Evolutionary conservation across 2,888 invertebrate species (phyloP), one percentile per base, ranked within the genome.

Genomic region (Cheilosia scutellata): DNA sequence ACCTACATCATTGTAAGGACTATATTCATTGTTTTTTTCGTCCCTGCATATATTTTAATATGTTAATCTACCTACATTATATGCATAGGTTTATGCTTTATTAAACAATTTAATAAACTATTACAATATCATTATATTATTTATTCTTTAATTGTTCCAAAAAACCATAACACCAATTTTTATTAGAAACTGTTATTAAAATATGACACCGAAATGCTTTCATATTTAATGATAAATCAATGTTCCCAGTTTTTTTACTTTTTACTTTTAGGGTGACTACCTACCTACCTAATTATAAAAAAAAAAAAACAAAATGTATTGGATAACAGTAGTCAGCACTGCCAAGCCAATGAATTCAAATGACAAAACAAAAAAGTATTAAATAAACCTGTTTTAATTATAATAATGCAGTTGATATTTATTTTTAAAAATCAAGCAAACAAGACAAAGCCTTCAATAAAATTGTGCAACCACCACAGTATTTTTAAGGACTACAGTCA

Each of bases 251-350:
- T 60, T 76, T 76, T 76, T 68, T 58, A 49, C 20, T 58, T 75
- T 75, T 60, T 76, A 57, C 62, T 37, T 70, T 78, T 62, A 63
- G 70, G 62, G 55, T 63, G 76, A 76, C 33, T 53, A 58, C 11
- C 37, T 37, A 37, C 68, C 33, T 53, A 58, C 11, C 37, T 37
- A 37, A 51, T 75, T 76, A 31, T 49, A 49, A 16, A 66, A 76
- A 66, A 49, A n/a, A 44, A 40, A 16, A 44, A 13, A 16, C 16
- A 16, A 44, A 13, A 16, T 5, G 44, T 49, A 65, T 78, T 70
- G 63, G 78, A 58, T 60, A 79, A 79, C 72, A 79, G 72, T 79
- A 79, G 72, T 72, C 79, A 72, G 65, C 79, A 66, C 79, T 72
- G 79, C 72, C 79, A 79, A 60, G 79, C 72, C 72, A 79, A 66